Evolutionary conservation across 2,797 vertebrate species (phyloP), one percentile per base, ranked within the genome.

Genomic region (Neomorphus geoffroyi): DNA sequence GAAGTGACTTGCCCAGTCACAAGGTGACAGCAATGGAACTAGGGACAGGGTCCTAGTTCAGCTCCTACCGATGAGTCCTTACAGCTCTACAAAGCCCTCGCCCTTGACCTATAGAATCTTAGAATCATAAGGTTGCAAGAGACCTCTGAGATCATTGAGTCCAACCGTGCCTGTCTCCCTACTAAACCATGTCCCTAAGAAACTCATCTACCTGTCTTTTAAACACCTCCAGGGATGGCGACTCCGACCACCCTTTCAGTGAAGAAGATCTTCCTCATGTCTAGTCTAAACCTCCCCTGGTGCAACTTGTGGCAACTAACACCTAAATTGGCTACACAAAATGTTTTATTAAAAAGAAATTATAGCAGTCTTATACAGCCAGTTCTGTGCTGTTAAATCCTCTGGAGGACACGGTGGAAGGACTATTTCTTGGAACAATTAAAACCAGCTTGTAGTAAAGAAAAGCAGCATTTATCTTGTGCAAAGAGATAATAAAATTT

Each of bases 341-440:
- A 26, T 3, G 24, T 60, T 65, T 62, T 13, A 28, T 79, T 28
- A n/a, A 43, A 45, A 53, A 37, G 10, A 28, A 51, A n/a, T 77
- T 3, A 24, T 17, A 5, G 17, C 35, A 6, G 5, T 18, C 56
- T 50, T 43, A 11, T 17, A 10, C 6, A 6, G 39, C 2, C 39
- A 41, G 39, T 41, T 41, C 39, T 41, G 39, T 41, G 37, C 3
- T 16, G 33, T 3, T 30, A 64, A 54, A 54, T 8, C 19, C 84
- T 46, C 43, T 0, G 1, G 23, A 43, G 46, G 19, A 3, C 0
- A 1, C 4, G 46, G 14, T 23, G 43, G 56, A n/a, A 54, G 66
- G 74, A 27, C 3, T 2, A 3, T 78, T 67, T 50, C 70, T 67
- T 3, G 74, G 61, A 67, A 14, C 5, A 6, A 43, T 2, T 5